Evolutionary conservation across 2,113 vertebrate genomes (phyloP).

Genomic region (Pteronura brasiliensis): DNA sequence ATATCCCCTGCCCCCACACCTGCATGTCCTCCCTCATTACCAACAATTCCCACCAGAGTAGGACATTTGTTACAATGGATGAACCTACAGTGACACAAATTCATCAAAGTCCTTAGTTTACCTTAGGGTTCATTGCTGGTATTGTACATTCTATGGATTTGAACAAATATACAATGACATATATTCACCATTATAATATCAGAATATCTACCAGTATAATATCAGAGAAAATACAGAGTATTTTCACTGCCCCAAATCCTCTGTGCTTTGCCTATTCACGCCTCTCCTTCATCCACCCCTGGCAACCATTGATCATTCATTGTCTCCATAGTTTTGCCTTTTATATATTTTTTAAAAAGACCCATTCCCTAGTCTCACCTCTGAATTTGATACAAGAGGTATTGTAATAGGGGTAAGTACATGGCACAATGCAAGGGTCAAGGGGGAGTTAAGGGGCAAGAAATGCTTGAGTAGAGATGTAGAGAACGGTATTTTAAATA

Average conservation of each 20-base stretch:
- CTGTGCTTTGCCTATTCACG: neutral
- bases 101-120: neutral
- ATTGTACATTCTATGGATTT: neutral
- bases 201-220: neutral
- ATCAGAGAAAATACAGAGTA: neutral
- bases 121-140: neutral
- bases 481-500: neutral
- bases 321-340: neutral
- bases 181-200: neutral
- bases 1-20: neutral
- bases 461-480: neutral
- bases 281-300: too few species aligned
- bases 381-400: neutral
- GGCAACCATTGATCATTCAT: neutral
- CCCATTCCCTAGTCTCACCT: neutral
- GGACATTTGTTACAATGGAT: neutral
- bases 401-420: neutral
- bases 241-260: neutral
- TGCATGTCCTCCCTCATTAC: neutral
- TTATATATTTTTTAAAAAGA: neutral
- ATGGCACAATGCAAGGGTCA: neutral
- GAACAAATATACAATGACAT: neutral
- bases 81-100: neutral
- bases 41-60: neutral
- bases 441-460: neutral